A percentile compares a stretch with the other conserved stretches of the same genome.
Evolutionary conservation across 2,113 vertebrate genomes (phyloP).

Genomic region (Dasyprocta punctata): DNA sequence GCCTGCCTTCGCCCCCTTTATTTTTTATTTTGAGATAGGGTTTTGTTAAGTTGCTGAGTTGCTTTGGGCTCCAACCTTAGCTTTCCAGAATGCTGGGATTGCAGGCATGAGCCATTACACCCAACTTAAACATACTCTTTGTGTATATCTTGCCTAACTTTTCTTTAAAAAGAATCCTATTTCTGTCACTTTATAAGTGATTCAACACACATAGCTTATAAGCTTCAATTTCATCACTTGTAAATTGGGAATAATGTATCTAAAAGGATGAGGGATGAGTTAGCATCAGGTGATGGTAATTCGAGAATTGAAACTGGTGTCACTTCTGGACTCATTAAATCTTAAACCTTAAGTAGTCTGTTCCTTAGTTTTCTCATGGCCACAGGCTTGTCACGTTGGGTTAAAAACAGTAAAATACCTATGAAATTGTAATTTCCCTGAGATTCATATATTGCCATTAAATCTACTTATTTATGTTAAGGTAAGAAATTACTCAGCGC

Average conservation of each 20-base stretch:
- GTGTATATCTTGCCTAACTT: neutral
- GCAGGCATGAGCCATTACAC: fast-evolving
- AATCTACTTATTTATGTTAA: constrained; percentile 25
- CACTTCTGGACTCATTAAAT: neutral
- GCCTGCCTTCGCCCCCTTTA: no score
- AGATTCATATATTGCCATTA: constrained; percentile 24
- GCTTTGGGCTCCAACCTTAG: neutral
- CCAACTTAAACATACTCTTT: neutral
- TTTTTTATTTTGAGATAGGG: neutral
- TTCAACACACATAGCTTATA: constrained; percentile 2
- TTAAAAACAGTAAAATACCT: constrained; percentile 35
- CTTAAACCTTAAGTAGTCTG: neutral
- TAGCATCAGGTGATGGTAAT: neutral
- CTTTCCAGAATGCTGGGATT: neutral
- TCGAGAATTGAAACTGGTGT: neutral
- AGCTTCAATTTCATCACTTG: constrained; percentile 28
- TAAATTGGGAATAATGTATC: constrained; percentile 22
- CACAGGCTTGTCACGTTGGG: neutral
- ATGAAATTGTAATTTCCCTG: constrained; percentile 36
- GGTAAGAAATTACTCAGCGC: neutral
- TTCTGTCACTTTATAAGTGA: constrained; percentile 31
- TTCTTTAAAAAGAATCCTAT: neutral
- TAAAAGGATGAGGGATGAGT: neutral
- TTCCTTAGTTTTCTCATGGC: neutral
- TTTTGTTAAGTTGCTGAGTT: neutral